A percentile compares a stretch with the other conserved stretches of the same genome.
phyloP scores from a whole-genome alignment of 2,797 vertebrate genomes.

The Threskiornis aethiopicus region DNA sequence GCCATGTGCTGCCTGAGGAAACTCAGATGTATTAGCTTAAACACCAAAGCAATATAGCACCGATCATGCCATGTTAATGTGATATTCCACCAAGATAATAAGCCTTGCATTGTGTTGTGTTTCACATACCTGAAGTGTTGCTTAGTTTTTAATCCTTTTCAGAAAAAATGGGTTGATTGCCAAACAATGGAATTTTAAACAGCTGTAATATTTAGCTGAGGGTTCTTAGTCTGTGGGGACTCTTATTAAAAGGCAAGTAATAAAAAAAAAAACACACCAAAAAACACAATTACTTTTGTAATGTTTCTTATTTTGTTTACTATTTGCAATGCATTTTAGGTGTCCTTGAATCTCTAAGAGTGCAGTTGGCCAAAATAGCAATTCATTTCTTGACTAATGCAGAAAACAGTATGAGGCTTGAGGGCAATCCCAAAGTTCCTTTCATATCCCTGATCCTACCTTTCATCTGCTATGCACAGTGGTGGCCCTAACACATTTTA shows the following conservation, averaged over 20 bases:
- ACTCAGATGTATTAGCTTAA: not conserved
- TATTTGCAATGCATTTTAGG: not conserved
- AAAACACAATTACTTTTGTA: not conserved
- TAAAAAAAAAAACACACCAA: not conserved
- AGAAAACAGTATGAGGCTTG: not conserved
- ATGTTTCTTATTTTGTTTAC: not conserved
- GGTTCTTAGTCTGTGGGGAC: not conserved
- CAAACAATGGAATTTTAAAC: not conserved
- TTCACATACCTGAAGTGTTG: not conserved
- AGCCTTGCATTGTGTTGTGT: not conserved
- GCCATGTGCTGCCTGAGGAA: not conserved
- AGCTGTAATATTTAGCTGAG: not conserved
- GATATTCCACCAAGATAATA: not conserved
- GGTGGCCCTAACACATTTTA: not conserved
- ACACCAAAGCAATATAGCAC: not conserved
- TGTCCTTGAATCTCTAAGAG: not conserved
- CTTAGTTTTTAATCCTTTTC: not conserved
- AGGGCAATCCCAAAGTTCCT: not conserved
- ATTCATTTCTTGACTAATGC: not conserved
- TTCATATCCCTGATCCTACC: not conserved
- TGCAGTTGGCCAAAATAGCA: not conserved
- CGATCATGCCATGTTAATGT: rapidly evolving
- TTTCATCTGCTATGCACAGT: not conserved
- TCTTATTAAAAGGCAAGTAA: not conserved
- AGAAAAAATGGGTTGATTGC: not conserved